These are phyloP conservation scores for Conus betulinus DNA, from an alignment of 1,140 invertebrate genomes.

Conservation along the genomic window DNA sequence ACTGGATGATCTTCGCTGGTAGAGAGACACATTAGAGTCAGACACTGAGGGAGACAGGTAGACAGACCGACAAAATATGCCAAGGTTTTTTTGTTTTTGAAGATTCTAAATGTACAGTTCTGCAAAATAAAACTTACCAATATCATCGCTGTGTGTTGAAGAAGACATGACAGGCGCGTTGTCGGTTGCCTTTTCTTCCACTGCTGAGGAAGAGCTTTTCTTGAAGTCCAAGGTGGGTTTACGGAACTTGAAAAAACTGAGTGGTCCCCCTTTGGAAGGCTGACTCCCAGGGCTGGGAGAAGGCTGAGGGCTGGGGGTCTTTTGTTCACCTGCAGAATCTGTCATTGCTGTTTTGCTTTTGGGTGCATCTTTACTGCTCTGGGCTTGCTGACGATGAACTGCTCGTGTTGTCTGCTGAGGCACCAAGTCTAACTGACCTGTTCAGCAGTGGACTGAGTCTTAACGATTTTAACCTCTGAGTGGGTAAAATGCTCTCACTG, in stretches of 20 bases:
- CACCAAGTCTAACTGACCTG: constrained; percentile 3
- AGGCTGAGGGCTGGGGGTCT: constrained; percentile 16
- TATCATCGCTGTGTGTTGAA: neutral
- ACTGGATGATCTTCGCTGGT: too few species aligned
- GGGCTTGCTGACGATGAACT: neutral
- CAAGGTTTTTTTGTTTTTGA: too few species aligned
- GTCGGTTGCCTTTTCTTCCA: neutral
- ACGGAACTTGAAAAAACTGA: constrained; percentile 23
- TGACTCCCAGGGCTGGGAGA: constrained; percentile 29
- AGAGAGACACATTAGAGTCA: too few species aligned
- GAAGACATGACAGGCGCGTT: neutral
- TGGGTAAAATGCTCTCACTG: neutral
- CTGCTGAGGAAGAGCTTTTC: constrained; percentile 20
- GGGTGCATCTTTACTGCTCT: neutral
- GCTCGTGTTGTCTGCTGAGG: neutral
- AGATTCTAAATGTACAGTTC: too few species aligned
- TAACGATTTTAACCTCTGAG: constrained; percentile 17
- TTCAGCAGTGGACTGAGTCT: constrained; percentile 23
- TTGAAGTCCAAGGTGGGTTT: constrained; percentile 21
- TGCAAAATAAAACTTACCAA: neutral
- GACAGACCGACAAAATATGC: too few species aligned
- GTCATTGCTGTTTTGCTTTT: neutral
- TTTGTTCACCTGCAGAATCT: neutral
- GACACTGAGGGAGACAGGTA: too few species aligned
- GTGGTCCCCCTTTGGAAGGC: constrained; percentile 27